These are phyloP conservation scores for Oryzias curvinotus DNA, from an alignment of 2,113 vertebrate genomes.

Conservation along the genomic window DNA sequence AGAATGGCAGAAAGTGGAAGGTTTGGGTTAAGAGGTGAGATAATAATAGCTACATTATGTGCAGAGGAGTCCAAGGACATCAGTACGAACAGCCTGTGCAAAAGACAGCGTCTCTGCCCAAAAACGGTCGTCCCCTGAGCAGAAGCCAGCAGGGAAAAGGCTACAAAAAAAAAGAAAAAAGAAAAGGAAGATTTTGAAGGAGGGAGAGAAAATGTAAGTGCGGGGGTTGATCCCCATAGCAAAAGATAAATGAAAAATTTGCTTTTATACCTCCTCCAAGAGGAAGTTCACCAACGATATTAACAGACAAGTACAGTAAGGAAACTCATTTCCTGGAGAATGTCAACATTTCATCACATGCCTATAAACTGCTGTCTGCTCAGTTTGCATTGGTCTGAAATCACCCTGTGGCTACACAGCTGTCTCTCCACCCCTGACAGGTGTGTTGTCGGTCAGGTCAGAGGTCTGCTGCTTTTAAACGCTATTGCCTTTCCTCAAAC, in stretches of 20 bases:
- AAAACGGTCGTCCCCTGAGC: constrained; percentile 37
- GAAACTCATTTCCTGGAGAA: constrained; percentile 51
- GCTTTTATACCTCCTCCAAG: not conserved
- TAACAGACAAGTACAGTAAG: constrained; percentile 26
- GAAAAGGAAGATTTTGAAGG: too few relatives aligned
- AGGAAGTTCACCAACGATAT: constrained; percentile 11
- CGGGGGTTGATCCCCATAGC: constrained; percentile 8
- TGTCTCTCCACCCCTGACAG: constrained; percentile 19
- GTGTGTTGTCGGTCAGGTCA: constrained; percentile 24
- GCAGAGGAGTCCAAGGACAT: constrained; percentile 30
- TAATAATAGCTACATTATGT: constrained; percentile 56
- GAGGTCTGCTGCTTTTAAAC: constrained; percentile 4
- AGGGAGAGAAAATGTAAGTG: not conserved
- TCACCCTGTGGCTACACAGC: constrained; percentile 24
- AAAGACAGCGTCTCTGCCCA: constrained; percentile 44
- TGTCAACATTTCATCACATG: not conserved
- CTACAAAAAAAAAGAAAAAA: constrained; percentile 29
- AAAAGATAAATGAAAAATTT: constrained; percentile 5
- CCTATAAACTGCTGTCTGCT: constrained; percentile 4
- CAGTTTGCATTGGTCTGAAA: constrained; percentile 13
- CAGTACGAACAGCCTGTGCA: constrained; percentile 37
- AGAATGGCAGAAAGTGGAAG: not conserved
- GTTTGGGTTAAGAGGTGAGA: constrained; percentile 13
- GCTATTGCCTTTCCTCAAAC: not conserved
- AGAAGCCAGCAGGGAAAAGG: constrained; percentile 18